These are phyloP conservation scores for Solea senegalensis DNA, from an alignment of 2,113 vertebrate genomes.

Conservation along the genomic window DNA sequence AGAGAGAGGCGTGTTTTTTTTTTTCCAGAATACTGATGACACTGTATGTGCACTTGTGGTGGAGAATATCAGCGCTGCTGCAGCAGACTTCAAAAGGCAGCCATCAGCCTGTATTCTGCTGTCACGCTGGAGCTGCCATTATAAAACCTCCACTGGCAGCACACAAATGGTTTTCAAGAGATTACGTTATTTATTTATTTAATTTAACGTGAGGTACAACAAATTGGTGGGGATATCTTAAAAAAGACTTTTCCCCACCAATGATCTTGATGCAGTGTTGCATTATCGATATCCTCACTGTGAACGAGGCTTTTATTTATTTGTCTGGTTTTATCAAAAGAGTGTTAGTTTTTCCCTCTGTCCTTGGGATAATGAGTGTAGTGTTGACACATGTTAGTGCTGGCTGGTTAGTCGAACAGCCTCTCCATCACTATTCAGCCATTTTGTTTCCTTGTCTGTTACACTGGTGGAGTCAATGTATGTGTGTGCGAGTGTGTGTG, in stretches of 20 bases:
- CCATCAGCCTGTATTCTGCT: slow-evolving; percentile 44
- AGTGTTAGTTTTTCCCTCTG: slow-evolving; percentile 70
- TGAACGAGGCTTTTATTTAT: slow-evolving; percentile 35
- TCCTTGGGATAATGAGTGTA: slow-evolving; percentile 65
- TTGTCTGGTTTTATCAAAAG: slow-evolving; percentile 40
- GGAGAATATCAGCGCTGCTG: slow-evolving; percentile 54
- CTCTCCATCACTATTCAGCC: slow-evolving; percentile 79
- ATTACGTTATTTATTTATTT: background rate
- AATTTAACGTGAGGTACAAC: background rate
- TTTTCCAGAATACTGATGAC: slow-evolving; percentile 58
- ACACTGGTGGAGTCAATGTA: slow-evolving; percentile 61
- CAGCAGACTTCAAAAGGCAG: slow-evolving; percentile 68
- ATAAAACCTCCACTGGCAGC: slow-evolving; percentile 38
- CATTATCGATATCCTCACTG: background rate
- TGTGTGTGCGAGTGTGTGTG: slow-evolving; percentile 1
- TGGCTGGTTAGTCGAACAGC: slow-evolving; percentile 73
- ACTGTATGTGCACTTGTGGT: slow-evolving; percentile 32
- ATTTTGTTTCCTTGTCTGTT: slow-evolving; percentile 78
- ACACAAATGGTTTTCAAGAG: background rate
- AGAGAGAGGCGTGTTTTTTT: slow-evolving; percentile 40
- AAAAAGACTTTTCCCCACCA: too few relatives aligned
- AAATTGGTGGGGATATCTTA: too few relatives aligned
- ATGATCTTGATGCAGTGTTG: slow-evolving; percentile 20
- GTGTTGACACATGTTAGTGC: slow-evolving; percentile 81
- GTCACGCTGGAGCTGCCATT: slow-evolving; percentile 44